Evolutionary conservation across 2,113 vertebrate species (phyloP), one percentile per base, ranked within the genome.

Genomic region (Hypocryptadius cinnamomeus): DNA sequence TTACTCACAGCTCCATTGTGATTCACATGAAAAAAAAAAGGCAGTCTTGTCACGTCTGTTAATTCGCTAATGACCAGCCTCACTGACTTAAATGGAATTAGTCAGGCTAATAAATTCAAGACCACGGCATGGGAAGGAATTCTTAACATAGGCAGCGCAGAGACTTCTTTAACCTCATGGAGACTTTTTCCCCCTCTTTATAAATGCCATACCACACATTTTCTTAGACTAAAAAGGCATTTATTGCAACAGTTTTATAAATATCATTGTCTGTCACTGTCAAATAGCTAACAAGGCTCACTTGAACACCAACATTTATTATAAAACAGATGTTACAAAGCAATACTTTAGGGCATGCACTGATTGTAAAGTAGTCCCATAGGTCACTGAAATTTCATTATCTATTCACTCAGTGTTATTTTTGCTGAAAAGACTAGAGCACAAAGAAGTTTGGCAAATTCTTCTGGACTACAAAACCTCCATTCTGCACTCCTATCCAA

Each of bases 241-340:
- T 96, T 96, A 96, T 96, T 96, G 2, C 87, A 94, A 96, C 79
- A 78, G 56, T 39, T 88, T 96, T 96, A 92, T 90, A 96, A 96
- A 94, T 86, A 66, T 44, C 60, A 13, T 79, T 84, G 71, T 88
- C 76, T 77, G 76, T 90, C 93, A 92, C 72, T 63, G 33, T 96
- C 68, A 78, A 78, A 90, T 74, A 86, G 44, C 90, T 95, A 86
- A 88, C 90, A 91, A 87, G 85, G 92, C 88, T 92, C 86, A 95
- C 90, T 78, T 66, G 31, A 92, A 96, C 95, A 96, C 72, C 56
- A 81, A 94, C 28, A 83, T 71, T 92, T 90, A 92, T 88, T 96
- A 96, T 90, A 92, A 96, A 96, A 95, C 77, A 80, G 70, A 76
- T 64, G 47, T 93, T 89, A 96, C 88, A 90, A 94, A 90, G 85